A percentile compares a stretch with the other conserved stretches of the same genome.
These are phyloP conservation scores for Drosophila azteca DNA, from an alignment of 1,140 invertebrate genomes.

Conservation along the genomic window DNA sequence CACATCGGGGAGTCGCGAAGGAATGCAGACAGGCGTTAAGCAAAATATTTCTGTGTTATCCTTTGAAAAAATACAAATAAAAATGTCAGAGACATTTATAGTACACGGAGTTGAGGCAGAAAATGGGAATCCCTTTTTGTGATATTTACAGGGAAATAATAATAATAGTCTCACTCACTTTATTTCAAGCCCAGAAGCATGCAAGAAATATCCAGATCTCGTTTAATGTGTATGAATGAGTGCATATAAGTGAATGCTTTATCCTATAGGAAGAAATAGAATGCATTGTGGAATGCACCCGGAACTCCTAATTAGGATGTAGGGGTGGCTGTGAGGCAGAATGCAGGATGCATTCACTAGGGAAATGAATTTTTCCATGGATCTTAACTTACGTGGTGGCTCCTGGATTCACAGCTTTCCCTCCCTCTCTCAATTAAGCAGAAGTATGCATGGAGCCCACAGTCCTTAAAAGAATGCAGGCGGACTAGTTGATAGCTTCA, in stretches of 20 bases:
- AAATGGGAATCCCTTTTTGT: no score
- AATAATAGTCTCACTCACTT: no score
- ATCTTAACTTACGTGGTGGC: slow-evolving; percentile 48
- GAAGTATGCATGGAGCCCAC: slow-evolving; percentile 39
- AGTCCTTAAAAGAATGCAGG: slow-evolving; percentile 7
- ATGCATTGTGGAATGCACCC: no score
- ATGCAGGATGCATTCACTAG: slow-evolving; percentile 19
- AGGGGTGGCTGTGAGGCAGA: neutral
- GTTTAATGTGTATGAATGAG: no score
- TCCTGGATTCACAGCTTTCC: neutral
- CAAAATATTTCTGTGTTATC: neutral
- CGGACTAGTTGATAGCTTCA: slow-evolving; percentile 3
- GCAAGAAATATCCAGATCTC: no score
- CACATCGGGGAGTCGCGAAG: slow-evolving; percentile 9
- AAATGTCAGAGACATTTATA: neutral
- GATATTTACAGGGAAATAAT: no score
- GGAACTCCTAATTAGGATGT: no score
- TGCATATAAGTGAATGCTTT: no score
- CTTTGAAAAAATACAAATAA: no score
- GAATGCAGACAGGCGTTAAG: slow-evolving; percentile 35
- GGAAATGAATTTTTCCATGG: slow-evolving; percentile 62
- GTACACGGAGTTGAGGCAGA: no score
- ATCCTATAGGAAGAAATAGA: no score
- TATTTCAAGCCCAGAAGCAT: no score
- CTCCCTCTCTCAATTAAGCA: slow-evolving; percentile 35